These are phyloP conservation scores for Tetropium fuscum DNA, from an alignment of 2,888 invertebrate species.

Conservation along the genomic window DNA sequence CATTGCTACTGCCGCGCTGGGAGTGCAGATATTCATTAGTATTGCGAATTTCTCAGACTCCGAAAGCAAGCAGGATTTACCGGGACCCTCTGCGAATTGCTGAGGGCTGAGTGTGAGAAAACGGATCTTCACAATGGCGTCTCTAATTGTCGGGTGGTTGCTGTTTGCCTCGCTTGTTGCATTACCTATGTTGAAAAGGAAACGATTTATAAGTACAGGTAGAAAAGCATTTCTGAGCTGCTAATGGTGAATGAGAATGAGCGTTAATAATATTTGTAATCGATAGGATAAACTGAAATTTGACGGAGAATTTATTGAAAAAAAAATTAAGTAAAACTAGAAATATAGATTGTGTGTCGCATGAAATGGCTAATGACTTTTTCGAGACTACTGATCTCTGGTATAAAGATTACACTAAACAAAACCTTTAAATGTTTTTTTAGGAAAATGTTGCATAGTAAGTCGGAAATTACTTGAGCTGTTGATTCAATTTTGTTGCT, in stretches of 20 bases:
- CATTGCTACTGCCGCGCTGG: slow-evolving; percentile 76
- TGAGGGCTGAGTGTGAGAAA: slow-evolving; percentile 84
- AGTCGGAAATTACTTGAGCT: too few relatives aligned
- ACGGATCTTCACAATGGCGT: slow-evolving; percentile 81
- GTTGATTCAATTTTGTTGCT: too few relatives aligned
- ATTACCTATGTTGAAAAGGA: slow-evolving; percentile 25
- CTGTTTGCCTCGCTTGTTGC: slow-evolving; percentile 44
- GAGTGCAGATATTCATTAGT: slow-evolving; percentile 84
- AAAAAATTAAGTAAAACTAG: too few relatives aligned
- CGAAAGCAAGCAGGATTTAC: slow-evolving; percentile 78
- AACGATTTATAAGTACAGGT: slow-evolving; percentile 10
- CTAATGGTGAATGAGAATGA: neutral
- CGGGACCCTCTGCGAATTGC: slow-evolving; percentile 87
- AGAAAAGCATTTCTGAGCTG: neutral
- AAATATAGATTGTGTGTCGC: too few relatives aligned
- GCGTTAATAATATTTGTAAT: too few relatives aligned
- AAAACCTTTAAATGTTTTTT: too few relatives aligned
- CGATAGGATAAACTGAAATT: too few relatives aligned
- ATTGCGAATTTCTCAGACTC: slow-evolving; percentile 85
- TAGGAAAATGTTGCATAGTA: too few relatives aligned
- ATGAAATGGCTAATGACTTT: too few relatives aligned
- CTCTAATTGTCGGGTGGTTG: slow-evolving; percentile 68
- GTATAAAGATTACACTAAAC: too few relatives aligned
- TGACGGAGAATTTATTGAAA: too few relatives aligned
- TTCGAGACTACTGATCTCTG: too few relatives aligned